Conservation (phyloP, 2,888 invertebrate species). For the Corbicula japonica region DNA sequence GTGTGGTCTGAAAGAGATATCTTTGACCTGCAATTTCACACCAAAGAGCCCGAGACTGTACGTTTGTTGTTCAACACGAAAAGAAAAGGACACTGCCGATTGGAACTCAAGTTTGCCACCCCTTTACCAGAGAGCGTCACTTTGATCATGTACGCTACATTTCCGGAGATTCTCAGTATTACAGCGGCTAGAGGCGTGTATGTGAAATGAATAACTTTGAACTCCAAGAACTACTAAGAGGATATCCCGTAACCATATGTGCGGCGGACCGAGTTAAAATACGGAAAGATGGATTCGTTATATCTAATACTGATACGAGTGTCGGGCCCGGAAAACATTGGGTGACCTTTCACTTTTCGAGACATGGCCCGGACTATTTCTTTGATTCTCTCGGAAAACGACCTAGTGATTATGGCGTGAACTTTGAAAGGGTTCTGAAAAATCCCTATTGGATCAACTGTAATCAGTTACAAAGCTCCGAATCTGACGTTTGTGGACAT, state of each 20-base stretch:
- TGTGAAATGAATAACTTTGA: slow-evolving; percentile 35
- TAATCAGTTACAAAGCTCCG: slow-evolving; percentile 17
- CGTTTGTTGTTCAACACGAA: slow-evolving; percentile 43
- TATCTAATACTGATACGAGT: slow-evolving; percentile 16
- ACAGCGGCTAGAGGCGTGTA: slow-evolving; percentile 16
- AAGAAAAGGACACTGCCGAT: slow-evolving; percentile 47
- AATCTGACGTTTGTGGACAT: slow-evolving; percentile 16
- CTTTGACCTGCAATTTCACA: slow-evolving; percentile 32
- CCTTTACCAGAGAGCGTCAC: slow-evolving; percentile 51
- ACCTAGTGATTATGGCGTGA: background rate
- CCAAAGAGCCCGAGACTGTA: slow-evolving; percentile 31
- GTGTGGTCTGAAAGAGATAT: slow-evolving; percentile 32
- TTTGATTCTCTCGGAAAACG: slow-evolving; percentile 49
- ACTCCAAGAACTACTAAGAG: background rate
- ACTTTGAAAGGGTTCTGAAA: slow-evolving; percentile 18
- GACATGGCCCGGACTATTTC: slow-evolving; percentile 39
- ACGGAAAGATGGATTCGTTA: slow-evolving; percentile 2
- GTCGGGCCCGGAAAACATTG: slow-evolving; percentile 28
- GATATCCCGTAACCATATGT: slow-evolving; percentile 24
- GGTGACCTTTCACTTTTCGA: slow-evolving; percentile 34
- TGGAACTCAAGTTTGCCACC: slow-evolving; percentile 47
- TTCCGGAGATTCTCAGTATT: slow-evolving; percentile 43
- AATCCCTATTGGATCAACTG: slow-evolving; percentile 18
- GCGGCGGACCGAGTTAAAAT: background rate
- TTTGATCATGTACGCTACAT: slow-evolving; percentile 52